Base-by-base conservation (phyloP, 2,888 invertebrate species). In the Alviniconcha strummeri region DNA sequence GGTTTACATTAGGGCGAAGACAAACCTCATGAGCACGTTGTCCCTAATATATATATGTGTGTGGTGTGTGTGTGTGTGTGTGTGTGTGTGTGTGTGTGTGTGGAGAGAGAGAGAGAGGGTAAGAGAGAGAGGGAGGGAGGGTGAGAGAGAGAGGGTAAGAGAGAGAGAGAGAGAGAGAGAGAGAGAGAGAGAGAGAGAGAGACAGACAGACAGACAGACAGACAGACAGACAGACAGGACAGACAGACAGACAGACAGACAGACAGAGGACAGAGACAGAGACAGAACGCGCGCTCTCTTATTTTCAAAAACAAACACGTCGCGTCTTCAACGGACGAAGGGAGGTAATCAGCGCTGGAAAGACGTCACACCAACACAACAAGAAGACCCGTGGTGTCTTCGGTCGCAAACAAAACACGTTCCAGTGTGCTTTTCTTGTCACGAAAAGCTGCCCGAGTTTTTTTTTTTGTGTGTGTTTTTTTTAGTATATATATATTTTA, bases 201-300 rank as follows among this genome's bases (percentile, higher is more conserved):
- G n/a, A 69, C 69, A 69, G 69, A 69, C n/a, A 69, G 69, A 69
- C 13, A 69, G 69, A 69, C 69, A 69, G 69, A 69, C 17, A 69
- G 69, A 69, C 69, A n/a, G 69, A 69, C 13, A 69, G 69, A 69
- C 69, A 69, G 5, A 69, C 13, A 69, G 69, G 69, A 69, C 60
- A 69, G 69, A n/a, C 69, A 69, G 69, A 69, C 69, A 69, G 69
- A 17, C 69, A 69, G n/a, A n/a, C 69, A 69, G 69, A n/a, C 69
- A 69, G n/a, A n/a, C 69, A 69, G 69, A 69, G 15, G 69, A 69
- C 69, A 69, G 69, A 69, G 11, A 69, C 11, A n/a, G 17, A 69
- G 69, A n/a, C 69, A 69, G 69, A 69, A 36, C 3, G 36, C 36
- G 36, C 36, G 36, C 36, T 36, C 36, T 36, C 36, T 36, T 36